These are phyloP conservation scores for Poeciliopsis gracilis DNA, from an alignment of 2,797 vertebrate species.

Conservation along the genomic window DNA sequence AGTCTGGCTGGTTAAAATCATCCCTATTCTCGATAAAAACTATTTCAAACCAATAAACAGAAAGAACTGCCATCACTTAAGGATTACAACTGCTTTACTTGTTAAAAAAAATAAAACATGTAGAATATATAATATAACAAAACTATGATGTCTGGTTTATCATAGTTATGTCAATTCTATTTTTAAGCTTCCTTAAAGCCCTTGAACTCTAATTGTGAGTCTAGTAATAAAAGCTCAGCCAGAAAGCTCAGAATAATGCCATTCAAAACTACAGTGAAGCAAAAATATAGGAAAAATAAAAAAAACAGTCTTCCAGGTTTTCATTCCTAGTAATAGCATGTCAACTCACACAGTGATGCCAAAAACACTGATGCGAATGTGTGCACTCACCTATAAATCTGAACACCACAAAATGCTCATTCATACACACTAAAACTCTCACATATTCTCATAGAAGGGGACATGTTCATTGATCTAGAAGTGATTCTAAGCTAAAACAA, in stretches of 20 bases:
- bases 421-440: conserved; percentile 30
- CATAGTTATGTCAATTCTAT: neutral
- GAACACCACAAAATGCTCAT: neutral
- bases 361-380: conserved; percentile 34
- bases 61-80: neutral
- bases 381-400: conserved; percentile 38
- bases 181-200: neutral
- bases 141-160: no score
- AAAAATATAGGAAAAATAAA: neutral
- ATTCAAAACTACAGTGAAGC: conserved; percentile 3
- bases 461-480: conserved; percentile 75
- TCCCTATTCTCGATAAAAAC: neutral
- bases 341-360: conserved; percentile 16
- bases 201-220: neutral
- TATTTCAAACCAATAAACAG: neutral
- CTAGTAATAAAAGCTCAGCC: conserved; percentile 12
- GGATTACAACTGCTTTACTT: neutral
- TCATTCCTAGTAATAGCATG: conserved; percentile 23
- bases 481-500: conserved; percentile 74
- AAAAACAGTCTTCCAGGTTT: conserved; percentile 29
- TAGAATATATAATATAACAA: neutral
- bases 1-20: neutral
- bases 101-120: neutral
- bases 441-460: conserved; percentile 51
- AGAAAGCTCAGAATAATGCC: conserved; percentile 6